Base-by-base conservation (phyloP, 2,797 vertebrate species). In the Octomys mimax region DNA sequence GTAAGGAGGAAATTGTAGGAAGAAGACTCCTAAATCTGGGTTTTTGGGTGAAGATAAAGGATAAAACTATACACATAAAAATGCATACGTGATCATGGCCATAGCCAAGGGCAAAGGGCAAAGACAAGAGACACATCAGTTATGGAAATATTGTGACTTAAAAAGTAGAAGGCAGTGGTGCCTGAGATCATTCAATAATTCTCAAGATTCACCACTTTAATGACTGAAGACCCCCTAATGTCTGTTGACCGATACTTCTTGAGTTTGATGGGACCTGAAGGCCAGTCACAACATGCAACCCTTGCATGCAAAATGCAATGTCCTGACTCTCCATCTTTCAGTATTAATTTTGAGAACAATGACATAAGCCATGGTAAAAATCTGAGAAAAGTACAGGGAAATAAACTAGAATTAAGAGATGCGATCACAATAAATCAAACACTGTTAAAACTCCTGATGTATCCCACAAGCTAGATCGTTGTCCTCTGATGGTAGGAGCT, bases 291-390 rank as follows among this genome's bases (percentile, higher is more conserved):
- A 11, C 0, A 1, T 5, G 19, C 0, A 2, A 24, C n/a, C 46
- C 26, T 2, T 2, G 0, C 3, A 2, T 36, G 24, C 52, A 64
- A 61, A 85, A n/a, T n/a, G 24, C 2, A n/a, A 52, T 6, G 7
- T 66, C 33, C 49, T 46, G 18, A 28, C 33, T 59, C 46, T 91
- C 52, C 46, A 42, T 42, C 87, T 83, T 83, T 59, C 46, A 16
- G 26, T 22, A 16, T 18, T 9, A 28, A 81, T 70, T 79, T 52
- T 71, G 46, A 82, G 31, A 71, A 31, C 5, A 18, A 1, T n/a
- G 7, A 62, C 14, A 57, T 3, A 6, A 81, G n/a, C 2, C 14
- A 46, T 2, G 31, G 39, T 21, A 39, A 86, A 86, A 24, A 75
- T 68, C 52, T 7, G 26, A 22, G 21, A 90, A 42, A 84, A 39